These are phyloP conservation scores for Strigops habroptila DNA, from an alignment of 2,113 vertebrate species.

Conservation along the genomic window DNA sequence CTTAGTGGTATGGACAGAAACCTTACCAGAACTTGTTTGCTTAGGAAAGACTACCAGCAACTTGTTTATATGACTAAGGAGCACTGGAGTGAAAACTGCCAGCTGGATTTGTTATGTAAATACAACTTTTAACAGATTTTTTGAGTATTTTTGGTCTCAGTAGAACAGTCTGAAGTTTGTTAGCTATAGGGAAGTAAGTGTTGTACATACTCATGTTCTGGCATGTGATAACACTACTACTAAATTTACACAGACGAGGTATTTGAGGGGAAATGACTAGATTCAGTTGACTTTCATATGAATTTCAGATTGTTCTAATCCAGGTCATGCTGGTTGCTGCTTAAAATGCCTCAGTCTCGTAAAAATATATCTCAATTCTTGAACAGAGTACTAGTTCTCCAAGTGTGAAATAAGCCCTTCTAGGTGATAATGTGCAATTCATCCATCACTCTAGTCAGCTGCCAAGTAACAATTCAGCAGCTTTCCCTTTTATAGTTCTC, in stretches of 20 bases:
- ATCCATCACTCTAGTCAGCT: not conserved
- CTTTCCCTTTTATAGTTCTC: not conserved
- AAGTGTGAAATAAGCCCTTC: slow-evolving; percentile 1
- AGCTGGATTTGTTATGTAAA: not conserved
- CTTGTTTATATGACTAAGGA: not conserved
- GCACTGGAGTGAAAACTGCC: not conserved
- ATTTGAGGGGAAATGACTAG: not conserved
- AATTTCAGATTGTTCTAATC: slow-evolving; percentile 8
- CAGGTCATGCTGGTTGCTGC: not conserved
- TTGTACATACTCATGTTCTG: not conserved
- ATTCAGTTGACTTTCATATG: not conserved
- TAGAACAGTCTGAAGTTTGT: not conserved
- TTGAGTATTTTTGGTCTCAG: not conserved
- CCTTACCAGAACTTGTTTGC: not conserved
- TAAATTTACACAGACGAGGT: not conserved
- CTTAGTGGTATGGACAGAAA: not conserved
- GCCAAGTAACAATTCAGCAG: not conserved
- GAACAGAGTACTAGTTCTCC: not conserved
- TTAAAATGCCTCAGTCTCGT: not conserved
- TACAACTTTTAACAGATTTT: not conserved
- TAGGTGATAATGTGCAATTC: slow-evolving; percentile 1
- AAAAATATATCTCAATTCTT: not conserved
- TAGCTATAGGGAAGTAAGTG: not conserved
- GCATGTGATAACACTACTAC: not conserved
- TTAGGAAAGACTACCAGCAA: not conserved